Evolutionary conservation across 2,888 invertebrate species (phyloP), one percentile per base, ranked within the genome.

Genomic region (Euplexia lucipara): DNA sequence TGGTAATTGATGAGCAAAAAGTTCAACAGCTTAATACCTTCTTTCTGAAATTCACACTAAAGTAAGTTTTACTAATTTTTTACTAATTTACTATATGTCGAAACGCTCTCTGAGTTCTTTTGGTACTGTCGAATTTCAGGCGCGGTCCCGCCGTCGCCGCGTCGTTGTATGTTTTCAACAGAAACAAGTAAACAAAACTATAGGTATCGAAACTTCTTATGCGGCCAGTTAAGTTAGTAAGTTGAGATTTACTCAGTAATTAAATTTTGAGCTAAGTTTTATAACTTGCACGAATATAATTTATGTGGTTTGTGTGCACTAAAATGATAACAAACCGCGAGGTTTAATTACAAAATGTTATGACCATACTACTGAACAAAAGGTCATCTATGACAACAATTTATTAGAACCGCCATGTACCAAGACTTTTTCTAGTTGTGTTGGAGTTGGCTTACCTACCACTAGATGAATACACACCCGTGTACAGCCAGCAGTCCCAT

Each of bases 181-280:
- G 30, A 44, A 68, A 51, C 37, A 53, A 70, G 69, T 64, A 45
- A 69, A 77, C 60, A 64, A 69, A 75, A 66, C 52, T 57, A 12
- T 75, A 47, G 56, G 48, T 79, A 45, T 68, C 71, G 70, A 61
- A 59, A 70, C 62, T 78, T 77, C 57, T 68, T 77, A 75, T 64
- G 68, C 69, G 51, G 70, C 63, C 64, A 73, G 71, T 67, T 67
- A 75, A 80, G 70, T 78, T 63, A 48, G 45, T 52, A 57, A 81
- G 71, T 70, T 51, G 51, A 59, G 72, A 75, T 81, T 82, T 79
- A 73, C 75, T 71, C 41, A 61, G 63, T 70, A 73, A 67, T 73
- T 77, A 60, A 72, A 67, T 72, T 81, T 68, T 47, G 68, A 58
- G 54, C 52, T 60, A 58, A 75, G 69, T 70, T 60, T 42, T 47